Conservation (phyloP, 2,113 vertebrate species). For the Ochotona princeps region DNA sequence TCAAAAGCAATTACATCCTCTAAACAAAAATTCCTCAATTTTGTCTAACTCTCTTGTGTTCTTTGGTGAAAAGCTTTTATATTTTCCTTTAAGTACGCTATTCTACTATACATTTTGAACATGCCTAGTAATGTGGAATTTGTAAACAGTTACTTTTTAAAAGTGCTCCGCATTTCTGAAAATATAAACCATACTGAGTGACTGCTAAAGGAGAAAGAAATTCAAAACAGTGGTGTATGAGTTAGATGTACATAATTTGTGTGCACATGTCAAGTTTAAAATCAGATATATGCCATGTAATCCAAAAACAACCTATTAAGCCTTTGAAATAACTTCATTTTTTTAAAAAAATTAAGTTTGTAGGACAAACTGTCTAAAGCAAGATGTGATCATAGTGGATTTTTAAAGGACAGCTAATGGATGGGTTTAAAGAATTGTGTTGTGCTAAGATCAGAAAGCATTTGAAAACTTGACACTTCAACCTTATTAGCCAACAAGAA, state of each 20-base stretch:
- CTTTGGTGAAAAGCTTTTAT: not conserved
- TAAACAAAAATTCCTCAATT: not conserved
- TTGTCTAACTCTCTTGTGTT: not conserved
- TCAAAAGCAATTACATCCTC: not conserved
- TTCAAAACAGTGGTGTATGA: not conserved
- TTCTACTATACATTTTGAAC: constrained; percentile 10
- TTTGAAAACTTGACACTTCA: constrained; percentile 82
- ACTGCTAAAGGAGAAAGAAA: not conserved
- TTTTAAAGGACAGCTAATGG: constrained; percentile 74
- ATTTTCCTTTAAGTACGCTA: constrained; percentile 15
- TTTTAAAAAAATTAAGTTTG: not conserved
- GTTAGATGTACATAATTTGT: not conserved
- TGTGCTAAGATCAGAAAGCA: constrained; percentile 78
- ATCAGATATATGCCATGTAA: too few relatives aligned
- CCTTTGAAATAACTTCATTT: not conserved
- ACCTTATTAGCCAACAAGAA: constrained; percentile 82
- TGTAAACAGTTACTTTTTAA: constrained; percentile 41
- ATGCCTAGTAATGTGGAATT: not conserved
- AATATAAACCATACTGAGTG: not conserved
- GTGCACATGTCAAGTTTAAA: not conserved
- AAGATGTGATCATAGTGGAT: not conserved
- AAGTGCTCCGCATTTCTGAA: not conserved
- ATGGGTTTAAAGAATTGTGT: constrained; percentile 74
- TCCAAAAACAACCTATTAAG: not conserved
- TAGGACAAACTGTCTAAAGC: not conserved